Evolutionary conservation across 2,113 vertebrate genomes (phyloP).

Genomic region (Chiloscyllium plagiosum): DNA sequence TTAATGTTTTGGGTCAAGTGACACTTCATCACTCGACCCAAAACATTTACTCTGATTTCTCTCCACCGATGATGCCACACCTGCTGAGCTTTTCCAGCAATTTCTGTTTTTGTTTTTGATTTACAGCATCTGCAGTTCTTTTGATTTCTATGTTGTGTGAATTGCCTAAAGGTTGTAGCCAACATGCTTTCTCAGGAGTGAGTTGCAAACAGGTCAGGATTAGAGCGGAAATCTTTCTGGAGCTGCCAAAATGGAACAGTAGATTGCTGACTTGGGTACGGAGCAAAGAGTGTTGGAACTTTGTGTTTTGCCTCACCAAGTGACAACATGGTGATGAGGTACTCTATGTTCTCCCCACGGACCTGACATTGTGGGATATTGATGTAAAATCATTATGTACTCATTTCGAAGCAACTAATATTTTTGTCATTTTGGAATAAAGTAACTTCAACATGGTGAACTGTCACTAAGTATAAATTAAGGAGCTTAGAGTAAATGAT

Average conservation of each 20-base stretch:
- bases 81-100: no score
- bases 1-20: no score
- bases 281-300: background rate
- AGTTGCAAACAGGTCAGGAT: background rate
- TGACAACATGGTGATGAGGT: background rate
- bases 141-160: background rate
- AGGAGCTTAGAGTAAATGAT: background rate
- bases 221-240: background rate
- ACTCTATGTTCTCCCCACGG: background rate
- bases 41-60: no score
- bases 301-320: background rate
- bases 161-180: background rate
- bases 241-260: background rate
- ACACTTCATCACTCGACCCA: no score
- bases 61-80: no score
- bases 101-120: no score
- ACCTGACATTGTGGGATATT: background rate
- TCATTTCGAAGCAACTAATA: background rate
- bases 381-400: background rate
- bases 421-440: background rate
- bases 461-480: conserved; percentile 6
- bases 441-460: background rate
- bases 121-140: no score
- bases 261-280: background rate
- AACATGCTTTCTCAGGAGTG: background rate